Evolutionary conservation across 1,140 invertebrate genomes (phyloP), one percentile per base, ranked within the genome.

Genomic region (Artemia franciscana): DNA sequence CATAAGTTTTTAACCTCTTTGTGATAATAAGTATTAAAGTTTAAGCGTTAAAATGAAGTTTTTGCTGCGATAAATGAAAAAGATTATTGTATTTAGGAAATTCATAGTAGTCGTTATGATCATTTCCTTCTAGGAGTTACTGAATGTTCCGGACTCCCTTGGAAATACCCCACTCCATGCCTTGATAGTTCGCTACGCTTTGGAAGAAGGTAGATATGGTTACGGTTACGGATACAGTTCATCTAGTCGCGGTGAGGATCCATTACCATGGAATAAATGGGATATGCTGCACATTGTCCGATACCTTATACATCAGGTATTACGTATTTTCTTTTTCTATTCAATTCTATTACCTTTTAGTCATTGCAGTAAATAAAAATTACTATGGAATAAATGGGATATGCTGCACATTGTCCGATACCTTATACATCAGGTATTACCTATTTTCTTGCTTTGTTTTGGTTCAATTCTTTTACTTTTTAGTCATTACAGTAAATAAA

Each of bases 361-460:
- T n/a, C n/a, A n/a, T n/a, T n/a, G n/a, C n/a, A n/a, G n/a, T n/a
- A n/a, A n/a, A n/a, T n/a, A n/a, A 23, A 59, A 25, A 24, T 65
- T 69, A 25, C 75, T 73, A 5, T 84, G 81, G 82, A 84, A 81
- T 66, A 84, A 83, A 69, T 83, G 80, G 80, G 82, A 84, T 67
- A 78, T 84, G 61, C 69, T 84, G 27, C 80, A 82, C 69, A 73
- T 84, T 62, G 80, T 83, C 4, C 67, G 72, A 63, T 71, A 70
- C 59, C 62, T 73, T 24, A 66, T 70, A 21, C 63, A 64, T 27
- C 63, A 63, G 62, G 62, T 62, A 58, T 39, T 27, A 21, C 15
- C n/a, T 24, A 5, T 21, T 59, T 23, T 24, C 23, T 24, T 2
- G 7, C 57, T 51, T 51, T 51, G 9, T 51, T 12, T 51, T 51